Evolutionary conservation across 2,797 vertebrate genomes (phyloP).

Genomic region (Sus cebifrons): DNA sequence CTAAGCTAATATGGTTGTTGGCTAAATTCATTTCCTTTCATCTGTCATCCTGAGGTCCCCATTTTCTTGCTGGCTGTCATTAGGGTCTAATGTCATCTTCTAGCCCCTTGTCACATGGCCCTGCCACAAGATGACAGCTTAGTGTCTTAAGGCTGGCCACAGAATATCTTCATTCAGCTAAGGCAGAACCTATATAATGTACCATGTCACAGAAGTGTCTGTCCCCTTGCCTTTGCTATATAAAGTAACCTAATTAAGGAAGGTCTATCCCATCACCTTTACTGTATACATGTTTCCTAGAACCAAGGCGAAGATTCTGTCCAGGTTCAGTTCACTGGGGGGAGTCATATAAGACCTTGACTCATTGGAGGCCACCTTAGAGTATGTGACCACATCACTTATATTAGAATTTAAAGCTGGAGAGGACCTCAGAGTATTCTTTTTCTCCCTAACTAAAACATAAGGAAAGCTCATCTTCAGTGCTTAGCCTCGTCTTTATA

Average conservation of each 20-base stretch:
- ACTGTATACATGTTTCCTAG: neutral
- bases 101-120: neutral
- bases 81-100: neutral
- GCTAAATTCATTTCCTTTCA: slow-evolving; percentile 9
- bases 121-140: neutral
- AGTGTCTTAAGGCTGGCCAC: neutral
- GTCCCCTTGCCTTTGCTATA: neutral
- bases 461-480: neutral
- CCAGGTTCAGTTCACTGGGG: neutral
- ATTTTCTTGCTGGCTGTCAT: neutral
- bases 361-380: neutral
- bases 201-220: neutral
- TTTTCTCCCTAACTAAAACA: neutral
- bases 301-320: neutral
- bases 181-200: neutral
- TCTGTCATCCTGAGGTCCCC: neutral
- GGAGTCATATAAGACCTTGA: neutral
- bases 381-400: neutral
- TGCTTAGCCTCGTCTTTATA: neutral
- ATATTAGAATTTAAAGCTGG: neutral
- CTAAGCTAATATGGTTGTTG: neutral
- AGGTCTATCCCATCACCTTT: neutral
- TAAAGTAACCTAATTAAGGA: neutral
- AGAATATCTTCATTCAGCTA: neutral
- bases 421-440: slow-evolving; percentile 1